Evolutionary conservation across 30 jellyfish, hydroid and myxozoan species (phyloP).

Genomic region (Hydractinia echinata): DNA sequence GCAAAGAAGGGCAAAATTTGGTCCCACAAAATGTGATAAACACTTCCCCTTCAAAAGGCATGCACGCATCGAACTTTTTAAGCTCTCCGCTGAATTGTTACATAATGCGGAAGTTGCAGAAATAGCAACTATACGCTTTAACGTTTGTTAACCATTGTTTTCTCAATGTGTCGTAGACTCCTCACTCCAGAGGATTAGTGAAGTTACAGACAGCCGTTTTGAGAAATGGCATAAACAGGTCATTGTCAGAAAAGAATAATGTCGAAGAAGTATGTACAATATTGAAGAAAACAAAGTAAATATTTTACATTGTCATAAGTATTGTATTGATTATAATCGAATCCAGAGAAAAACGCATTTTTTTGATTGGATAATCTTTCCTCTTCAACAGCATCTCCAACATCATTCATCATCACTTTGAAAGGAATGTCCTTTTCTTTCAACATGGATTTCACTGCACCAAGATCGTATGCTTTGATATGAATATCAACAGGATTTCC

Average conservation of each 20-base stretch:
- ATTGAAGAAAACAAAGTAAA: not conserved
- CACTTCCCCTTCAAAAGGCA: too few species aligned
- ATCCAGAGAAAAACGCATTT: conserved; percentile 52
- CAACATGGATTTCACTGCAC: not conserved
- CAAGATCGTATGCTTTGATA: conserved; percentile 48
- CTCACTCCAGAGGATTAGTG: too few species aligned
- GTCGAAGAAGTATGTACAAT: not conserved
- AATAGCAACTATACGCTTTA: too few species aligned
- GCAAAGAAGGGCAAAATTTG: not conserved
- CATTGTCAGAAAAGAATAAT: too few species aligned
- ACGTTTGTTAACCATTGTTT: too few species aligned
- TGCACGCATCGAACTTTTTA: too few species aligned
- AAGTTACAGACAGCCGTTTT: not conserved
- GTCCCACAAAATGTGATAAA: too few species aligned
- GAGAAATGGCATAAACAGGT: too few species aligned
- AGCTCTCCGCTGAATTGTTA: too few species aligned
- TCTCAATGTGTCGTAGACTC: too few species aligned
- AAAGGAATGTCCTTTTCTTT: conserved; percentile 21
- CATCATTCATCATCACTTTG: conserved; percentile 37
- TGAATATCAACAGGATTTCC: conserved; percentile 56
- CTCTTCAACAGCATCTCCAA: conserved; percentile 36
- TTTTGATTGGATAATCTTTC: conserved; percentile 55
- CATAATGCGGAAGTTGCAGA: too few species aligned
- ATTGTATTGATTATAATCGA: conserved; percentile 72
- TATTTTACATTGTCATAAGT: conserved; percentile 44